A percentile compares a stretch with the other conserved stretches of the same genome.
phyloP scores from a whole-genome alignment of 2,797 vertebrate species.

The Sebastes trivittatus region DNA sequence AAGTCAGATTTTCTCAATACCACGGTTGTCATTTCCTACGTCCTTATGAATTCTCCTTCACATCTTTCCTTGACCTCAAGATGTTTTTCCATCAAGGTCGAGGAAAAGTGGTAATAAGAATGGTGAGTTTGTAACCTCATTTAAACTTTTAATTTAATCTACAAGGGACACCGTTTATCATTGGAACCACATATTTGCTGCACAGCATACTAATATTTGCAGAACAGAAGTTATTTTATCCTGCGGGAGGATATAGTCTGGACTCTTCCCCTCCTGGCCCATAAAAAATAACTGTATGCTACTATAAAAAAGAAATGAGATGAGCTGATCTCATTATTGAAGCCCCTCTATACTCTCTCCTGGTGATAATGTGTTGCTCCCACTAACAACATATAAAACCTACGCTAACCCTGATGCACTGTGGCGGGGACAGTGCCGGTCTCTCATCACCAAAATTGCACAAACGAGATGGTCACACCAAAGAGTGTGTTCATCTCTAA shows the following conservation, averaged over 20 bases:
- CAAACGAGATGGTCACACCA: background rate
- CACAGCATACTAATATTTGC: background rate
- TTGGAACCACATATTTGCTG: background rate
- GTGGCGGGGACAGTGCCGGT: no score
- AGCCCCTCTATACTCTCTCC: background rate
- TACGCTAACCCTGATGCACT: background rate
- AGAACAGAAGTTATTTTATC: background rate
- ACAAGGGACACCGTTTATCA: background rate
- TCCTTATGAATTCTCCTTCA: no score
- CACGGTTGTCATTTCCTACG: no score
- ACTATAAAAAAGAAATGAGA: background rate
- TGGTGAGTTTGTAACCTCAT: no score
- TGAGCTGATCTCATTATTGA: background rate
- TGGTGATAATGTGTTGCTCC: background rate
- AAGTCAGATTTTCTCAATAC: fast-evolving
- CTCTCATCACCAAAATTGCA: background rate
- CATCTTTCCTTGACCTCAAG: fast-evolving
- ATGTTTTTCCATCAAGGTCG: no score
- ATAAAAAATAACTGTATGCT: background rate
- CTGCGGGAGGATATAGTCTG: background rate
- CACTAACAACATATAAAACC: background rate
- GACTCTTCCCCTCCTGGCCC: background rate
- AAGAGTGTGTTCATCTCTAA: background rate
- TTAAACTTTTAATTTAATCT: background rate
- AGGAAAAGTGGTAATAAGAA: no score